Base-by-base conservation (phyloP, 2,888 invertebrate species). In the Acleris cristana region DNA sequence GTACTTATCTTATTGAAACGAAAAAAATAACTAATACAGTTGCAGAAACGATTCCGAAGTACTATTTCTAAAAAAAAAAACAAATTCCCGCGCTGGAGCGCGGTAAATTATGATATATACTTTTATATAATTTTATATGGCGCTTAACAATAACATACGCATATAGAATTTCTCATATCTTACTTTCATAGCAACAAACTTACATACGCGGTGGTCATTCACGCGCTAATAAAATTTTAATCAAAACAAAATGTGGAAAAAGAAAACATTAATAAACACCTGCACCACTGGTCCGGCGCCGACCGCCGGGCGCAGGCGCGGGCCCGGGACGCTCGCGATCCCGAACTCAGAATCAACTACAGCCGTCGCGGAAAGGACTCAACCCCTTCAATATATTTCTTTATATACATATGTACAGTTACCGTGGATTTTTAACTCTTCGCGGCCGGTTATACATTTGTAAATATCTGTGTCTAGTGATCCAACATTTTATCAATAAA, bases 101-200 rank as follows among this genome's bases (percentile, higher is more conserved):
- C 53, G 64, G 59, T 58, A 65, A 65, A 65, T 58, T 45, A 64
- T 59, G 53, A 53, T 59, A 76, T 72, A 79, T 79, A 73, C 77
- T 78, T 77, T 77, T 80, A 83, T 83, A 75, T 76, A 75, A 80
- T 83, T 78, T 80, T 84, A 79, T 82, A 88, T 82, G 86, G 90
- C 90, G 90, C 83, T 84, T 85, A 90, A 90, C 91, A 89, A 84
- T 81, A 91, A 92, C 90, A 86, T 83, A 85, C 89, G 90, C 90
- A 80, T 87, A 82, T 84, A 87, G 79, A 86, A 84, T 79, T 76
- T 80, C 79, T 79, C 81, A 74, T 85, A 83, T 82, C 83, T 83
- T 83, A 82, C 84, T 80, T 77, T 82, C 81, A 72, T 77, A 80
- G 75, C 76, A 86, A 83, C 85, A 84, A 85, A 79, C 79, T 49